Base-by-base conservation (phyloP, 1,140 invertebrate species). In the Manduca sexta region DNA sequence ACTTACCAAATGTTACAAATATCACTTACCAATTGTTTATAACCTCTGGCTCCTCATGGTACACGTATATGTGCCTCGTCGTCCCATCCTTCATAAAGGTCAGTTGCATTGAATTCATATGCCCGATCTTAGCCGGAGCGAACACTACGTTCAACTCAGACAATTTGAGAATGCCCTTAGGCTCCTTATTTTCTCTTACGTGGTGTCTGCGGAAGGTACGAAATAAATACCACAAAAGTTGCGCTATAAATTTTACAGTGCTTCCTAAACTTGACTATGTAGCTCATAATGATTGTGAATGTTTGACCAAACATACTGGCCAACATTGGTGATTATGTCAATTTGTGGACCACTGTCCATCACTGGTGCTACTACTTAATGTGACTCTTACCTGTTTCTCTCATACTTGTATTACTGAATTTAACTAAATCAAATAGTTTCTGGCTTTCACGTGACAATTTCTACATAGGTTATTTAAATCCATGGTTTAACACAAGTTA, bases 81-180 rank as follows among this genome's bases (percentile, higher is more conserved):
- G 93, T 91, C 3, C 91, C 91, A 43, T 95, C 93, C 67, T 93
- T 93, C 64, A 94, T 89, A 67, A 92, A 97, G 1, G 94, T 93
- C 3, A 97, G 84, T 82, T 97, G 95, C 56, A 97, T 86, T 18
- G 91, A 92, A 72, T 94, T 94, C 61, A 90, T 89, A 75, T 94
- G 91, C 7, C 91, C 91, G 35, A 95, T 92, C 87, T 97, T 97
- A 11, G 90, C 86, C 0, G 95, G 94, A 0, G 93, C 93, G 78
- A 97, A 95, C 4, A 92, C 92, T 3, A 95, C 92, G 74, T 96
- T 97, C 39, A 97, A 68, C 66, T 96, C 93, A 3, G 93, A 94
- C 75, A 97, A 86, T 65, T 90, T 88, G 37, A 97, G 88, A 13
- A 92, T 87, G 46, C 94, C 93, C 89, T 97, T 97, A 0, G 95